Conservation (phyloP, 2,113 vertebrate species). For the Pyrgilauda ruficollis region DNA sequence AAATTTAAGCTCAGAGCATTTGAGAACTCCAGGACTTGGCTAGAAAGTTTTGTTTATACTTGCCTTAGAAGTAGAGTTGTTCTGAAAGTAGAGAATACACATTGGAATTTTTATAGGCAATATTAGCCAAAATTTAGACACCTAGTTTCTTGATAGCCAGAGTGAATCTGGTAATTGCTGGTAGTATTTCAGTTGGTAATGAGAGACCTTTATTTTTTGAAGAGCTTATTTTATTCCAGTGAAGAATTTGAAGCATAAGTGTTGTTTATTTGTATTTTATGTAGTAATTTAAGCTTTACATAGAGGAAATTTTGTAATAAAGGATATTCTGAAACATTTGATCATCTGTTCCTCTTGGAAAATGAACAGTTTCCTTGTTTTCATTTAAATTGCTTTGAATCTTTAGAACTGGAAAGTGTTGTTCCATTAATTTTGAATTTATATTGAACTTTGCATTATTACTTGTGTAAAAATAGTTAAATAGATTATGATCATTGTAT, state of each 20-base stretch:
- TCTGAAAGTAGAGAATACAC: neutral
- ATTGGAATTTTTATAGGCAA: neutral
- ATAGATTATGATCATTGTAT: neutral
- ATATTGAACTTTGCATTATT: neutral
- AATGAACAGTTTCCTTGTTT: neutral
- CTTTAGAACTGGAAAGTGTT: neutral
- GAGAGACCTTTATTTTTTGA: neutral
- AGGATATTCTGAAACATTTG: neutral
- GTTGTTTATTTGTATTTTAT: neutral
- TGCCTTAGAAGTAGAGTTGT: neutral
- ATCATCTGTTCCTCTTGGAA: neutral
- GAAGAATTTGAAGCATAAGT: neutral
- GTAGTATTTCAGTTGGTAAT: neutral
- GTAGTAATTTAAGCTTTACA: neutral
- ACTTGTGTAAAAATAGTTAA: neutral
- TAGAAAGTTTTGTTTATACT: conserved; percentile 9
- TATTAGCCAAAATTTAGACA: neutral
- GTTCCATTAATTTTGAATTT: neutral
- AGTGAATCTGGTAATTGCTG: neutral
- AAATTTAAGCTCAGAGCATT: neutral
- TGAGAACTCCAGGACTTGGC: neutral
- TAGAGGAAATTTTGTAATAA: neutral
- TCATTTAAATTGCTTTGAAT: neutral
- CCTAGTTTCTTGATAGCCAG: neutral
- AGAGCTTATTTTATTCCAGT: neutral